These are phyloP conservation scores for Seriola rivoliana DNA, from an alignment of 2,113 vertebrate genomes.

Conservation along the genomic window DNA sequence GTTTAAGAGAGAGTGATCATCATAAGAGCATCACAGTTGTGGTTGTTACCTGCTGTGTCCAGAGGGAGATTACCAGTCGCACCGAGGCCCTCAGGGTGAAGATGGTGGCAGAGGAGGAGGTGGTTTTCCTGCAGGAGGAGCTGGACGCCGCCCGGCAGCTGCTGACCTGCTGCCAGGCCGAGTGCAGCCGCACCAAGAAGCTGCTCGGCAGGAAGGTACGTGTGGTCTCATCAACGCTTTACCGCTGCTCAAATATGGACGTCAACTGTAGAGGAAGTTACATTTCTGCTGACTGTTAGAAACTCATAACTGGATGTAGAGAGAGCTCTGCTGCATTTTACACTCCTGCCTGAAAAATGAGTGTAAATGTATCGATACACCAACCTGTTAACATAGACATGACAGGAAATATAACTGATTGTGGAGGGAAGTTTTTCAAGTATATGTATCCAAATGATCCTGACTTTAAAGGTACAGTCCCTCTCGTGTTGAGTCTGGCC, in stretches of 20 bases:
- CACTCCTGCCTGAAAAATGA: neutral
- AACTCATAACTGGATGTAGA: neutral
- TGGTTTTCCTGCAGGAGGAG: slow-evolving; percentile 73
- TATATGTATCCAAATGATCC: neutral
- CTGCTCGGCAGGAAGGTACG: slow-evolving; percentile 79
- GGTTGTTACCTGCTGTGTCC: neutral
- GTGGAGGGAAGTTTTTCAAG: neutral
- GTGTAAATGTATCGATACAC: neutral
- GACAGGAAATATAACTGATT: no score
- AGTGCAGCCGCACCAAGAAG: slow-evolving; percentile 67
- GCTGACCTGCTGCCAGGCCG: slow-evolving; percentile 72
- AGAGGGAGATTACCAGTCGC: slow-evolving; percentile 82
- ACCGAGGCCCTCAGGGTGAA: slow-evolving; percentile 70
- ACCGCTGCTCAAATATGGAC: neutral
- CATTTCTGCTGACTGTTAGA: neutral
- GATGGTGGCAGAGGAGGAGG: slow-evolving; percentile 80
- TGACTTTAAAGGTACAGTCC: neutral
- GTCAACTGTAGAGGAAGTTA: neutral
- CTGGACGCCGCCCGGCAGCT: slow-evolving; percentile 73
- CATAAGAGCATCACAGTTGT: neutral
- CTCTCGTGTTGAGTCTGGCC: neutral
- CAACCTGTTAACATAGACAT: neutral
- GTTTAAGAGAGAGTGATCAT: neutral
- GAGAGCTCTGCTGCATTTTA: neutral
- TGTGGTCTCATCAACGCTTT: neutral